Conservation (phyloP, 2,888 invertebrate species). For the Dyspetes luteomarginatus region DNA sequence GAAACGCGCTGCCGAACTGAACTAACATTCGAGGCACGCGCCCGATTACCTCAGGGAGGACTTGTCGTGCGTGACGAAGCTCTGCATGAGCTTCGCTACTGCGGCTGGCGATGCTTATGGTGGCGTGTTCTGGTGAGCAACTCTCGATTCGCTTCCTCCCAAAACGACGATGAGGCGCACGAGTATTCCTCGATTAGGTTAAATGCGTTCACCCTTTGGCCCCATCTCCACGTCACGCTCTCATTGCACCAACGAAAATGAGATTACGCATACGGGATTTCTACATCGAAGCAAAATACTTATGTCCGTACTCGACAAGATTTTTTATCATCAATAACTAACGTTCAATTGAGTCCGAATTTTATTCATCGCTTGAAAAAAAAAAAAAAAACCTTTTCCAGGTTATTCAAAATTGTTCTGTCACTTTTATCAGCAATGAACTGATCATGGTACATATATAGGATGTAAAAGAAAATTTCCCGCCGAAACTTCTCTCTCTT, state of each 20-base stretch:
- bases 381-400: conserved; percentile 14
- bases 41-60: conserved; percentile 70
- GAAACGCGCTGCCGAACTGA: conserved; percentile 45
- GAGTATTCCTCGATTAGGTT: conserved; percentile 44
- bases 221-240: background rate
- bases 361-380: too few species aligned
- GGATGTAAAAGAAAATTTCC: background rate
- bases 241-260: conserved; percentile 16
- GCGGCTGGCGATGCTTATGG: conserved; percentile 30
- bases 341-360: too few species aligned
- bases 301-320: too few species aligned
- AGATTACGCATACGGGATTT: background rate
- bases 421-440: background rate
- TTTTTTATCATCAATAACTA: too few species aligned
- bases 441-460: background rate
- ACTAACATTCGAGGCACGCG: conserved; percentile 70
- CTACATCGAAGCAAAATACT: background rate
- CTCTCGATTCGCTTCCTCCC: conserved; percentile 41
- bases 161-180: conserved; percentile 41
- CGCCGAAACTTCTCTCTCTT: conserved; percentile 7
- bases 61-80: conserved; percentile 70
- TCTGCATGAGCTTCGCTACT: conserved; percentile 50
- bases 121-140: conserved; percentile 24
- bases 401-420: background rate
- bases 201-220: conserved; percentile 7